phyloP scores from a whole-genome alignment of 2,797 vertebrate species.

The Poeciliopsis turneri region DNA sequence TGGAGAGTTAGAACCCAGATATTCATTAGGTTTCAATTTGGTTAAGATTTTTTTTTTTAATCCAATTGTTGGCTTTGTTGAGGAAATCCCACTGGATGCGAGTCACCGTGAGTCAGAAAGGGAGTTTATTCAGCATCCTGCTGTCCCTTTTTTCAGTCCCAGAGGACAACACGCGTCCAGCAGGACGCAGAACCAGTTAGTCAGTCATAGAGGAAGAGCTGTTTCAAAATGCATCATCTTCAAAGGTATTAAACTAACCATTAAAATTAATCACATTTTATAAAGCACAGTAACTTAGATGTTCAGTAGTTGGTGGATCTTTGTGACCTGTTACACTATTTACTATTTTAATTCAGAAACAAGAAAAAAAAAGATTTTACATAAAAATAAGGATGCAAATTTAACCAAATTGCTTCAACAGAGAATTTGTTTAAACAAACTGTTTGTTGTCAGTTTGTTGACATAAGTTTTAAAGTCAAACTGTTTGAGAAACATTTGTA shows the following conservation, averaged over 20 bases:
- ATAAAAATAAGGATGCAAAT: not conserved
- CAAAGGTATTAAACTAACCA: not conserved
- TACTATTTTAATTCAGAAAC: no score
- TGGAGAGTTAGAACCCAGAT: slow-evolving; percentile 65
- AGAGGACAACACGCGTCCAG: slow-evolving; percentile 4
- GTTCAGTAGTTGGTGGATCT: not conserved
- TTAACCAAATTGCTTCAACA: not conserved
- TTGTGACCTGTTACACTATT: not conserved
- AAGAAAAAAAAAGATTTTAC: not conserved
- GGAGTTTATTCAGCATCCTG: slow-evolving; percentile 63
- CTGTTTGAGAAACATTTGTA: not conserved
- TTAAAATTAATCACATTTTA: not conserved
- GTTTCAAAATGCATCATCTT: slow-evolving; percentile 22
- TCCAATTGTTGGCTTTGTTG: slow-evolving; percentile 72
- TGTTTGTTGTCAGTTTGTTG: no score
- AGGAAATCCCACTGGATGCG: slow-evolving; percentile 36
- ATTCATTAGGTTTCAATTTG: slow-evolving; percentile 76
- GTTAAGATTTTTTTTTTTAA: slow-evolving; percentile 73
- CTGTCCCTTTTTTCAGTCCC: slow-evolving; percentile 45
- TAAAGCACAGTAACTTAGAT: not conserved
- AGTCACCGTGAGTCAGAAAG: slow-evolving; percentile 49
- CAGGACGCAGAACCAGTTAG: slow-evolving; percentile 32
- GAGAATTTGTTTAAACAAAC: not conserved
- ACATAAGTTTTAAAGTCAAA: not conserved
- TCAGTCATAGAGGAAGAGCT: slow-evolving; percentile 38